Evolutionary conservation across 2,888 invertebrate genomes (phyloP), one percentile per base, ranked within the genome.

Genomic region (Barypeithes pellucidus): DNA sequence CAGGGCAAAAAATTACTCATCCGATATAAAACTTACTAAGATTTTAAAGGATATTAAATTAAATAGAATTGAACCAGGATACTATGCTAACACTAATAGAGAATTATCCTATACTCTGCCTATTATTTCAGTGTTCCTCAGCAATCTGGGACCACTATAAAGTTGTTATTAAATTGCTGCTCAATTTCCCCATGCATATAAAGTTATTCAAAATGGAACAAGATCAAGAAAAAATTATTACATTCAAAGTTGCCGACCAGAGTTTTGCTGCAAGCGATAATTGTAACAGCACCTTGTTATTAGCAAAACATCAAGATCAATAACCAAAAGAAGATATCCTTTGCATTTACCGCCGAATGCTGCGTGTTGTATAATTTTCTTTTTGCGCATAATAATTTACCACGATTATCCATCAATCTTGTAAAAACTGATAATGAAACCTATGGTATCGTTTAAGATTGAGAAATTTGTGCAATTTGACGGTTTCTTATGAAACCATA

Each of bases 241-340:
- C 33, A 62, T 29, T 47, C 50, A 50, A 63, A 50, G 61, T 29
- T 16, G 14, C 50, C 63, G 63, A n/a, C 63, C 9, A 16, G 43
- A 16, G 24, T 45, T 45, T 24, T 29, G 61, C 45, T 22, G 12
- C 43, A 22, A 61, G 61, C 45, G 24, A 14, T 18, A 47, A 62
- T 50, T 63, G 39, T 14, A 66, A 54, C 36, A 54, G 52, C 65
- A 54, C 65, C 65, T 66, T 66, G 50, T 66, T 66, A 66, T 66
- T 66, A 66, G 22, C 41, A 16, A 52, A 39, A 52, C 52, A 39
- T 52, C 50, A 50, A 52, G 65, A 65, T 65, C 65, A 52, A 65
- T 52, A 52, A 52, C 65, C 65, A 52, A 65, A 65, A 65, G 52
- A 52, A 36, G 18, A 39, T 22, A 65, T 65, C 36, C 65, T 65